Conservation (phyloP, 2,888 invertebrate species). For the Drosophila antonietae region DNA sequence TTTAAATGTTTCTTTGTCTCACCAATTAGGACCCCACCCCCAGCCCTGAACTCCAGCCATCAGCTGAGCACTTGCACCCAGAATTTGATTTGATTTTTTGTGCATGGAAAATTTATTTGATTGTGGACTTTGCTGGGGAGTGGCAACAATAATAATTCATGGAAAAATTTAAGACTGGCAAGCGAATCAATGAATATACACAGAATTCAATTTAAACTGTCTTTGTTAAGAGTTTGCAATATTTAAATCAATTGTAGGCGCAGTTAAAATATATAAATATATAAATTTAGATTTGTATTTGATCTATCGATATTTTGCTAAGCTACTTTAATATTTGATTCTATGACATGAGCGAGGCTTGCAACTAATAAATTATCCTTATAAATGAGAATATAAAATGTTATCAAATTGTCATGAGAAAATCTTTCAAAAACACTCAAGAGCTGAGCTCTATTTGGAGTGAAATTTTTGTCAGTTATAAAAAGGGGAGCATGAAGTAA, state of each 20-base stretch:
- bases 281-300: background rate
- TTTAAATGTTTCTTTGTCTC: conserved; percentile 16
- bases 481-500: no score
- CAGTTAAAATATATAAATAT: background rate
- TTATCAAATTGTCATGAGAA: background rate
- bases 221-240: conserved; percentile 3
- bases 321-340: no score
- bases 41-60: background rate
- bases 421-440: background rate
- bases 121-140: conserved; percentile 12
- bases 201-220: background rate
- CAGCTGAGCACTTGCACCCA: background rate
- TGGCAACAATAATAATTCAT: conserved; percentile 17
- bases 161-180: conserved; percentile 1
- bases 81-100: conserved; percentile 4
- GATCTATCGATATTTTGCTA: background rate
- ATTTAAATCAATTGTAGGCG: conserved; percentile 1
- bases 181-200: background rate
- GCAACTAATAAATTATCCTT: no score
- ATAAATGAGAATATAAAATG: no score
- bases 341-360: no score
- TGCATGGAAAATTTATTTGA: conserved; percentile 39
- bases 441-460: background rate
- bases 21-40: conserved; percentile 32
- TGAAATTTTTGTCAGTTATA: no score